Evolutionary conservation across 2,797 vertebrate species (phyloP).

Genomic region (Oceanodroma leucorhoa): DNA sequence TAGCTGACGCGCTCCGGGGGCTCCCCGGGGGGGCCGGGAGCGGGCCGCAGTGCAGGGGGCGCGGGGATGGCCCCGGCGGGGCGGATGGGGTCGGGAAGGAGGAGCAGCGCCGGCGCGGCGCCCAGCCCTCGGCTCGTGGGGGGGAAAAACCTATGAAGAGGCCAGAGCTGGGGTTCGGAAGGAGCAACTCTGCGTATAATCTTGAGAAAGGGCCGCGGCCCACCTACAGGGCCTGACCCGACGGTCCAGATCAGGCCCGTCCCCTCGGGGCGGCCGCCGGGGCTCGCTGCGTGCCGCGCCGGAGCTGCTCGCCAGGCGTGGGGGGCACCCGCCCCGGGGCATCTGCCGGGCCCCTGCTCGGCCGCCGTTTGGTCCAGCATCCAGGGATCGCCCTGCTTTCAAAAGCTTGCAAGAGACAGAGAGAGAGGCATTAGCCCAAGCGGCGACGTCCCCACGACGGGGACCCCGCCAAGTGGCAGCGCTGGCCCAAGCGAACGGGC

Average conservation of each 20-base stretch:
- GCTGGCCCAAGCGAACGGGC: rapidly evolving
- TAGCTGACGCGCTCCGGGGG: conserved; percentile 75
- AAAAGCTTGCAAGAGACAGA: conserved; percentile 66
- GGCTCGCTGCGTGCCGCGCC: neutral
- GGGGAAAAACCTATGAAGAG: conserved; percentile 88
- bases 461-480: neutral
- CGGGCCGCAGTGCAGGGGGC: conserved; percentile 54
- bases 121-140: conserved; percentile 70
- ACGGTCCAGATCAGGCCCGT: neutral
- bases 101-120: conserved; percentile 70
- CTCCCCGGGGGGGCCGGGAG: conserved; percentile 25
- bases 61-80: conserved; percentile 72
- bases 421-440: neutral
- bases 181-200: conserved; percentile 82
- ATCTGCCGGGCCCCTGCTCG: neutral
- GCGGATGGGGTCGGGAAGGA: conserved; percentile 88
- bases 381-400: conserved; percentile 70
- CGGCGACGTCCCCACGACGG: rapidly evolving
- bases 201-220: conserved; percentile 66
- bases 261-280: neutral
- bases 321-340: neutral
- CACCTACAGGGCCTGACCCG: neutral
- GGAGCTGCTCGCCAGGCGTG: conserved; percentile 38
- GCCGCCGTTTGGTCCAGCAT: conserved; percentile 53
- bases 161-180: conserved; percentile 59